Base-by-base conservation (phyloP, 2,888 invertebrate genomes). In the Chymomyza fuscimana region DNA sequence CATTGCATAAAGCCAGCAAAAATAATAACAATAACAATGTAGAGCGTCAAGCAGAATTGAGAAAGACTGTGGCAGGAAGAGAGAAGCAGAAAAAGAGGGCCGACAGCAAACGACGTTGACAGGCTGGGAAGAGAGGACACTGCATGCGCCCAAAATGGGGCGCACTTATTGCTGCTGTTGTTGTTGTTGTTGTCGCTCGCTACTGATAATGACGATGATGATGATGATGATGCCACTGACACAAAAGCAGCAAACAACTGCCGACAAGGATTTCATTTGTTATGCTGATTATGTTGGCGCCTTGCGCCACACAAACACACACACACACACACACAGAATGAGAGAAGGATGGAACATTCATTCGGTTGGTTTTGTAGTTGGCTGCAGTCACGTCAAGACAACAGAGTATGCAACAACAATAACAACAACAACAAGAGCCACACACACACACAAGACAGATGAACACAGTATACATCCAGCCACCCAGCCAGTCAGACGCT, bases 1-100 rank as follows among this genome's bases (percentile, higher is more conserved):
- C 91, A 91, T 91, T 91, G 88, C 87, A 91, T 91, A 91, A 91
- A 91, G 90, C 89, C 87, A 91, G 90, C 86, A 91, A 91, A 90
- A 89, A 91, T 90, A 91, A 91, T 91, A 91, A 91, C 90, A 91
- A 91, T 90, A 90, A 90, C 87, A 91, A 91, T 90, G 90, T 88
- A 88, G 91, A 90, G 78, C 80, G 85, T 83, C 84, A 86, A 36
- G 16, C 32, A 25, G 58, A 25, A 58, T 15, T 6, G 58, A 29
- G 58, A 22, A 15, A 4, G 58, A 25, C 54, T 25, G 58, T n/a
- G 32, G 60, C 15, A 22, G 32, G 5, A 60, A 22, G 15, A 5
- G 36, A 32, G 19, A 1, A 50, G 16, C 74, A 25, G 77, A 76
- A 86, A 80, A 83, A 79, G 59, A 77, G 80, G 75, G 80, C 76